Base-by-base conservation (phyloP, 2,888 invertebrate genomes). In the Opisthograptis luteolata region DNA sequence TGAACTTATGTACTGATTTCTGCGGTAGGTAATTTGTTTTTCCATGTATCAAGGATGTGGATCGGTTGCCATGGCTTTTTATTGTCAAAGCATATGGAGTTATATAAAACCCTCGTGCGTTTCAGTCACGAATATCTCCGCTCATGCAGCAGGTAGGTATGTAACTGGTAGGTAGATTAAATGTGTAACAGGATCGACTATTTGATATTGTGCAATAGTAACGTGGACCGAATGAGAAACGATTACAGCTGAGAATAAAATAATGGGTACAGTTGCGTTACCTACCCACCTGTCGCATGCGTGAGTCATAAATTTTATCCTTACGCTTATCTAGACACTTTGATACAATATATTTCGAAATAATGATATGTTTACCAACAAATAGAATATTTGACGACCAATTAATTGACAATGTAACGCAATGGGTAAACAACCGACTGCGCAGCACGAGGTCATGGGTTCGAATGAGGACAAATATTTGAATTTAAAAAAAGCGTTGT, bases 11-110 rank as follows among this genome's bases (percentile, higher is more conserved):
- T 53, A 55, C 58, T 46, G 50, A 24, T 60, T 13, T 52, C 42
- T 34, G 48, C 42, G 37, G 19, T 30, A 7, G n/a, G n/a, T 17
- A 30, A 25, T 41, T 46, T 31, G 12, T 24, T 36, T 37, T 22
- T 19, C 37, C 39, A 41, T 50, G 54, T 62, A 71, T 81, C 78
- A 77, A 79, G 80, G 82, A 84, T 84, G 70, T 79, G 60, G 62
- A 70, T 65, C 63, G 50, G 65, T 72, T 65, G 59, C 64, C 63
- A 58, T 63, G 61, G 60, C 67, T 72, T 68, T 74, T 71, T 78
- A 76, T 41, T 47, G 48, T 52, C 46, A 44, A 27, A 71, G 71
- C 71, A 66, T 61, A 65, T 57, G 59, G 57, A 62, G 64, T 60
- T 58, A 4, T 9, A 37, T 27, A 28, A 20, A 35, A 49, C 60